Base-by-base conservation (phyloP, 2,888 invertebrate genomes). In the Nymphalis urticae region DNA sequence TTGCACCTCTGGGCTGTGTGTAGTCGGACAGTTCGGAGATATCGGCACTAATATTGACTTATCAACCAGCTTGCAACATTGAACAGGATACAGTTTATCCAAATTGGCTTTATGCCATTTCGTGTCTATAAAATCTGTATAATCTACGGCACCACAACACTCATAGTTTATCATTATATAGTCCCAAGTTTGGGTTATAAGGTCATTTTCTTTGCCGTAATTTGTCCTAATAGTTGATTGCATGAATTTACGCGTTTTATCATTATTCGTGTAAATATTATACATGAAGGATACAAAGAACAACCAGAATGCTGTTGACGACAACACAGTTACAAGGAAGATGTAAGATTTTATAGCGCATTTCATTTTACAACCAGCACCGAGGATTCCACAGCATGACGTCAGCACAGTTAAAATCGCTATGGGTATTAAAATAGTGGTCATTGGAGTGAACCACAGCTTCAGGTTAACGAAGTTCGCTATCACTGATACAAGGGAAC, bases 311-410 rank as follows among this genome's bases (percentile, higher is more conserved):
- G 85, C 81, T 0, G 82, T 67, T 0, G 79, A 73, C 0, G 84
- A 81, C 66, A 88, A 69, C 0, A 84, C 24, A 0, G 88, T 83
- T 0, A 86, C 86, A 1, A 91, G 82, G 48, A 90, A 84, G 19
- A 92, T 80, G 75, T 92, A 92, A 0, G 86, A 79, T 71, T 91
- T 89, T 2, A 90, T 78, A 0, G 91, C 90, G 62, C 90, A 91
- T 80, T 88, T 87, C 16, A 87, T 64, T 74, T 80, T 85, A 71
- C 90, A 92, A 0, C 89, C 89, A 0, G 92, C 89, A 2, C 90
- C 90, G 1, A 91, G 73, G 0, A 92, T 80, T 0, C 92, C 92
- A 68, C 90, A 92, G 64, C 90, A 90, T 0, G 92, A 88, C 0
- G 90, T 89, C 59, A 88, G 62, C 81, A 89, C 87, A 0, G 85